Evolutionary conservation across 2,797 vertebrate species (phyloP).

Genomic region (Anguilla marmorata): DNA sequence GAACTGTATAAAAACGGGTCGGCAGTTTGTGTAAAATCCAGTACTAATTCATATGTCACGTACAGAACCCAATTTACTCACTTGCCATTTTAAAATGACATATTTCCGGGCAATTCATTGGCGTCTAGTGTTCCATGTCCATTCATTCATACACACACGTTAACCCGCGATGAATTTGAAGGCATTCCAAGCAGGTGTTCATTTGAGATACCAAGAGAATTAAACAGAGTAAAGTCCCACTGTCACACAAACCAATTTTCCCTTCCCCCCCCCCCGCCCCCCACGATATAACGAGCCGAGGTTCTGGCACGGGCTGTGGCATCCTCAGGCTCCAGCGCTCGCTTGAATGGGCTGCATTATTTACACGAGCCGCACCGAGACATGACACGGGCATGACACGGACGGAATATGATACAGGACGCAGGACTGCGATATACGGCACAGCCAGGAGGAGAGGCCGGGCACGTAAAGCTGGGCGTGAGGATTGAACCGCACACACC

Average conservation of each 20-base stretch:
- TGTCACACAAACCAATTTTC: neutral
- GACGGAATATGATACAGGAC: neutral
- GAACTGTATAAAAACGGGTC: neutral
- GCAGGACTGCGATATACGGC: neutral
- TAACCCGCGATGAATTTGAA: neutral
- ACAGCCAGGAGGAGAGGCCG: neutral
- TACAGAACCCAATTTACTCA: neutral
- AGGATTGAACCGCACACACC: constrained; percentile 1
- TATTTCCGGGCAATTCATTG: neutral
- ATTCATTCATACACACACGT: constrained; percentile 4
- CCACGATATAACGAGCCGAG: neutral
- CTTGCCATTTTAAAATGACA: constrained; percentile 8
- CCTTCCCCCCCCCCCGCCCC: neutral
- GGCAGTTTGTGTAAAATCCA: neutral
- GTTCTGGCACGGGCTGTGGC: neutral
- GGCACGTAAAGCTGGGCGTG: neutral
- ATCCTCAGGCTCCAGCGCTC: neutral
- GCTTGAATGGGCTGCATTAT: neutral
- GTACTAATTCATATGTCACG: neutral
- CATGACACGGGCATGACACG: neutral
- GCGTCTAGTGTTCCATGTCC: neutral
- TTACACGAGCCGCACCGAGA: neutral
- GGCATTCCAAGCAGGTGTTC: neutral
- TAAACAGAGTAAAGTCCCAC: neutral
- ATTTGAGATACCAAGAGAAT: constrained; percentile 4